Conservation (phyloP, 35 echinoderm and acorn worm species). For the Eucidaris tribuloides region DNA sequence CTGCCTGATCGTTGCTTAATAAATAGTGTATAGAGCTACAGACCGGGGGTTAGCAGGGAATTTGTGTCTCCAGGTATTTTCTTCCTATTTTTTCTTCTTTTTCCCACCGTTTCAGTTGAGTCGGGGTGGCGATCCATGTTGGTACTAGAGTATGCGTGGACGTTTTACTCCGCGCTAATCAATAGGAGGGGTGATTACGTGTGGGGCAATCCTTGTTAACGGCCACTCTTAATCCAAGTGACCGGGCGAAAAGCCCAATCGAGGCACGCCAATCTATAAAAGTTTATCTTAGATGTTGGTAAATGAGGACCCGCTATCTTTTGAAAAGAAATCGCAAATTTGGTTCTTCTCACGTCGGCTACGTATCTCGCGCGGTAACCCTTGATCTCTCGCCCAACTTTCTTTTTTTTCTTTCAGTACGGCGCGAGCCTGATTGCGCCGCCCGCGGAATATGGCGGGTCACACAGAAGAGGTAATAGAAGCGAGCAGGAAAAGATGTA, state of each 20-base stretch:
- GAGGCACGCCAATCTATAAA: no score
- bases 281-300: no score
- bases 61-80: constrained; percentile 38
- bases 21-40: constrained; percentile 78
- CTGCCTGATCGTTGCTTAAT: constrained; percentile 58
- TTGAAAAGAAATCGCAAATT: no score
- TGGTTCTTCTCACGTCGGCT: no score
- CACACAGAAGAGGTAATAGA: constrained; percentile 18
- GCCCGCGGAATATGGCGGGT: constrained; percentile 46
- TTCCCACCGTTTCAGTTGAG: constrained; percentile 6
- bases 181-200: constrained; percentile 7
- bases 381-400: neutral
- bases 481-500: constrained; percentile 46
- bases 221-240: no score
- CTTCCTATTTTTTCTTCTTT: constrained; percentile 36
- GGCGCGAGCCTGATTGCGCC: constrained; percentile 60
- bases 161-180: neutral
- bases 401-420: neutral
- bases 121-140: constrained; percentile 24
- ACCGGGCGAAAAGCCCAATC: no score
- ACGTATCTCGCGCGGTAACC: no score
- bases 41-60: constrained; percentile 65
- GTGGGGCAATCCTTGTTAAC: no score
- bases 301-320: no score
- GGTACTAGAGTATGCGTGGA: neutral